Evolutionary conservation across 2,113 vertebrate genomes (phyloP).

Genomic region (Coptodon rendalli): DNA sequence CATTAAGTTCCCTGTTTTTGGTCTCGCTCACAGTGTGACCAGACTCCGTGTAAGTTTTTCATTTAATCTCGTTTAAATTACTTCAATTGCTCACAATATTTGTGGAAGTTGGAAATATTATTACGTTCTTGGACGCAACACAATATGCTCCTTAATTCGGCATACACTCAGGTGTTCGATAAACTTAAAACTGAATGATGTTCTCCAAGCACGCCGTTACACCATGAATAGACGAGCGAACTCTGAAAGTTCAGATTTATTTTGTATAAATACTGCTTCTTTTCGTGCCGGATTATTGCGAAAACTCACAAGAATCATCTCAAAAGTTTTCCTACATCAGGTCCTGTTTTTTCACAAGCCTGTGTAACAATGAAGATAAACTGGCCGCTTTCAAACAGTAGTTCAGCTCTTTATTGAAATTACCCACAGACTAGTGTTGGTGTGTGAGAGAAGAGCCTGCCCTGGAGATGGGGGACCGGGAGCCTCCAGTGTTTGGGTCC

Average conservation of each 20-base stretch:
- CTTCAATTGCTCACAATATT: background rate
- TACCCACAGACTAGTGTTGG: background rate
- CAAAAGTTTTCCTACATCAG: rapidly evolving
- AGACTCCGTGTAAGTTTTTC: background rate
- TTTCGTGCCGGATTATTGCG: background rate
- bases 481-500: slow-evolving; percentile 73
- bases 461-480: slow-evolving; percentile 75
- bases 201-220: background rate
- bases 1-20: background rate
- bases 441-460: background rate
- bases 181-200: background rate
- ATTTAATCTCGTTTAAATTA: background rate
- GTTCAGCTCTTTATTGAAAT: background rate
- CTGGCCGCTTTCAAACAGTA: too few species aligned
- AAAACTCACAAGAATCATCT: background rate
- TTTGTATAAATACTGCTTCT: rapidly evolving
- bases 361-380: background rate
- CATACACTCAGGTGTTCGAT: rapidly evolving
- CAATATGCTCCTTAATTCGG: rapidly evolving
- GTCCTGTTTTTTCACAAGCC: background rate
- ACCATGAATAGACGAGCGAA: rapidly evolving
- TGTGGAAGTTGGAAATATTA: rapidly evolving
- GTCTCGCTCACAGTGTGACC: background rate
- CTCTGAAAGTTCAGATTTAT: background rate
- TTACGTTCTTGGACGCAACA: background rate